phyloP scores from a whole-genome alignment of 2,888 invertebrate genomes.

The Pollenia labialis region DNA sequence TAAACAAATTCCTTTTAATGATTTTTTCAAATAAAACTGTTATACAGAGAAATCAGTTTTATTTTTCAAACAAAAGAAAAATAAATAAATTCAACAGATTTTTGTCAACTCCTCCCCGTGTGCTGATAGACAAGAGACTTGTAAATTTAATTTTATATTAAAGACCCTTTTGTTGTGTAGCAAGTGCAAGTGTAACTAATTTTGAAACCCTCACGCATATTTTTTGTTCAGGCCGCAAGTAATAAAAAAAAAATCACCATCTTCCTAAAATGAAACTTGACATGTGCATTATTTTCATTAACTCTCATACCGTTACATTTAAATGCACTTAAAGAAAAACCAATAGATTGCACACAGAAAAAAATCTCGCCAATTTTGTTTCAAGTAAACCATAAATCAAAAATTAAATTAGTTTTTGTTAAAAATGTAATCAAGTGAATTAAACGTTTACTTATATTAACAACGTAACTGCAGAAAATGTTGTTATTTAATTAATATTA shows the following conservation, averaged over 20 bases:
- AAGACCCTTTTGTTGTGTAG: slow-evolving; percentile 63
- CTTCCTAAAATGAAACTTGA: slow-evolving; percentile 81
- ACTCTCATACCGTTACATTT: slow-evolving; percentile 79
- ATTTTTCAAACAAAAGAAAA: slow-evolving; percentile 69
- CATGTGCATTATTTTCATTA: slow-evolving; percentile 84
- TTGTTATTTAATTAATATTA: no score
- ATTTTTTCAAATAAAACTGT: not conserved
- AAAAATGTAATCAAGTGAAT: no score
- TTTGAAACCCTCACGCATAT: slow-evolving; percentile 55
- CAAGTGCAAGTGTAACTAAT: slow-evolving; percentile 70
- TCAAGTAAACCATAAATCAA: no score
- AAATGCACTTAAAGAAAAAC: slow-evolving; percentile 39
- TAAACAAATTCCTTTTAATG: not conserved
- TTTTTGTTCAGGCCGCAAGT: slow-evolving; percentile 75
- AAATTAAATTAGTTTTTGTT: no score
- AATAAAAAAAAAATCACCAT: slow-evolving; percentile 74
- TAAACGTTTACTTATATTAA: no score
- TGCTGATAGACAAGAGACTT: slow-evolving; percentile 28
- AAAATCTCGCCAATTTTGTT: no score
- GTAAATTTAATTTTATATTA: slow-evolving; percentile 68
- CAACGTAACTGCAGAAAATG: no score
- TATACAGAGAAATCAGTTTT: not conserved
- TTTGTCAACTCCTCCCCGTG: slow-evolving; percentile 77
- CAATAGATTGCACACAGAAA: no score
- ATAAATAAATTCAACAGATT: slow-evolving; percentile 80